These are phyloP conservation scores for Drosophila erecta DNA, from an alignment of 1,140 invertebrate species.

Conservation along the genomic window DNA sequence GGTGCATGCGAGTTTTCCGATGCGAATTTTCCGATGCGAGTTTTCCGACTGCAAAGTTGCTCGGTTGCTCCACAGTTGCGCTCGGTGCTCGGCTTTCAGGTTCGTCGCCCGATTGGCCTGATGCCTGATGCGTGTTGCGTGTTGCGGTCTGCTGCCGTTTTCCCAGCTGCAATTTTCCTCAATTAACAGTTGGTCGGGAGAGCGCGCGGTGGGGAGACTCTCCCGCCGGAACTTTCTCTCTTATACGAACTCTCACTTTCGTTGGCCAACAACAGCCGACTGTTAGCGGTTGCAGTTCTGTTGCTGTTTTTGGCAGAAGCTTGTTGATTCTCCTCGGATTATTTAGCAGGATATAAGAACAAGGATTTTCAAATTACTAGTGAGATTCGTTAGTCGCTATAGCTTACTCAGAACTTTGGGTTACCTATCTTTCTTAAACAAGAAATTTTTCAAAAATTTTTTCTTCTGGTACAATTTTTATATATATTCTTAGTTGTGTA, in stretches of 20 bases:
- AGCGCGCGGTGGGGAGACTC: slow-evolving; percentile 2
- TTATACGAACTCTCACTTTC: slow-evolving; percentile 57
- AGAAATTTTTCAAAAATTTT: no score
- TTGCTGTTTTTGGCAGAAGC: slow-evolving; percentile 1
- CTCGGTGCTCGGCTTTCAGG: slow-evolving; percentile 53
- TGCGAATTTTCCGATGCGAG: slow-evolving; percentile 47
- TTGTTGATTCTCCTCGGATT: slow-evolving; percentile 19
- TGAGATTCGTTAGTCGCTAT: no score
- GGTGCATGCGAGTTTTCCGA: slow-evolving; percentile 66
- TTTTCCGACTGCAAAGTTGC: slow-evolving; percentile 58
- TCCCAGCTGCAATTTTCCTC: slow-evolving; percentile 55
- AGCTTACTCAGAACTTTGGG: no score
- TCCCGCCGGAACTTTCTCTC: slow-evolving; percentile 26
- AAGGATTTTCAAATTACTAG: neutral
- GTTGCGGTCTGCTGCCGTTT: slow-evolving; percentile 41
- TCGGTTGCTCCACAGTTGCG: slow-evolving; percentile 25
- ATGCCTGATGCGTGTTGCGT: slow-evolving; percentile 59
- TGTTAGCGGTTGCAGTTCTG: slow-evolving; percentile 29
- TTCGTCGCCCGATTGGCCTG: slow-evolving; percentile 66
- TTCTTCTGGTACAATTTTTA: no score
- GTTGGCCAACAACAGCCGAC: slow-evolving; percentile 27
- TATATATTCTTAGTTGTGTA: no score
- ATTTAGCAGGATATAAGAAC: neutral
- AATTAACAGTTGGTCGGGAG: slow-evolving; percentile 46
- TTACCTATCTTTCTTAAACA: no score